Evolutionary conservation across 1,140 invertebrate genomes (phyloP), one percentile per base, ranked within the genome.

Genomic region (Drosophila sechellia): DNA sequence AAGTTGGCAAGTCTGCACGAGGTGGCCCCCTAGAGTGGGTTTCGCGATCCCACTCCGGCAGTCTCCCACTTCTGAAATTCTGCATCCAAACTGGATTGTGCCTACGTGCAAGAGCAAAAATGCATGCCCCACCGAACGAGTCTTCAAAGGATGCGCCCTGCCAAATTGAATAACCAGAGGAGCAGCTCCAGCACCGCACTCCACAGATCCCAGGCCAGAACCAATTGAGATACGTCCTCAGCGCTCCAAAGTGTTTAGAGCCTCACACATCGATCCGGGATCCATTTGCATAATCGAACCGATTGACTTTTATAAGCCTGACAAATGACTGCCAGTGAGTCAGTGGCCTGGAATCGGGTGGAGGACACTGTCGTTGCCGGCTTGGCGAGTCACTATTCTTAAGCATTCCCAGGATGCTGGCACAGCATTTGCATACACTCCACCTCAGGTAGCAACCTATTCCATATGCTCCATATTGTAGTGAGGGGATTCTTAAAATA

Each of bases 1-100:
- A 73, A 89, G 84, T 89, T 89, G 69, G 85, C 64, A 71, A 74
- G 72, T 74, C 84, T 84, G 69, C 72, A 87, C 70, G 78, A 74
- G 70, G 77, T 66, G 56, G 73, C 69, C 59, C 57, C 60, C 48
- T 45, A 34, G 53, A 63, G 81, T 83, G 70, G 79, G 75, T 46
- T 57, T 48, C 27, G 27, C 53, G n/a, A 37, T 53, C 37, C 45
- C 17, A 56, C 49, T 20, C 55, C 27, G 27, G 6, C 27, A 8
- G 27, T 31, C 3, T 45, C 52, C 60, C 54, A 81, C 74, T 12
- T 11, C 72, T 70, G 77, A 45, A 68, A 39, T 46, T 56, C 42
- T 42, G 31, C 42, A 43, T 69, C 53, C 37, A 1, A 63, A 56
- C 64, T 50, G 66, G 54, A 59, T 53, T 46, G 11, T 13, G 49